These are phyloP conservation scores for Cephus rjabovi DNA, from an alignment of 2,888 invertebrate genomes.

Conservation along the genomic window DNA sequence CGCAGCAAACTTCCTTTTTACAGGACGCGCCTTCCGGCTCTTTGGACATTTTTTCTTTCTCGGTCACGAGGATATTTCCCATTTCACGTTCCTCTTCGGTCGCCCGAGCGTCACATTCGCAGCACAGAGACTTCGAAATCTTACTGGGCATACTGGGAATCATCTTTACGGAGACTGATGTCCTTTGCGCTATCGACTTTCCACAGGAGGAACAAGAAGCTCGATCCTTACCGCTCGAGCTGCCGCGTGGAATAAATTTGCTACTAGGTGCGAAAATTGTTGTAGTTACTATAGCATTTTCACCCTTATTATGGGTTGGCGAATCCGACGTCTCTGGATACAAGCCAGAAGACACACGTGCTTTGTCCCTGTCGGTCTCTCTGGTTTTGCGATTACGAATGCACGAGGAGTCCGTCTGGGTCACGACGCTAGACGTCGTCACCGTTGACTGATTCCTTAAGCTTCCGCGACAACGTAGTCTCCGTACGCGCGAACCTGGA, in stretches of 20 bases:
- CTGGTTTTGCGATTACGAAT: constrained; percentile 18
- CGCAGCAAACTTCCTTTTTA: background rate
- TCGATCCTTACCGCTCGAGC: background rate
- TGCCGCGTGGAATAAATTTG: background rate
- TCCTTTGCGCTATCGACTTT: background rate
- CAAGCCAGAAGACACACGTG: constrained; percentile 23
- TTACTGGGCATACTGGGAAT: background rate
- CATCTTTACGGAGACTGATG: background rate
- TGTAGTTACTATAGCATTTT: background rate
- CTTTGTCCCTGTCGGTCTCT: constrained; percentile 18
- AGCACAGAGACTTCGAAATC: background rate
- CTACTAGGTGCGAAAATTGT: background rate
- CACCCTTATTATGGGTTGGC: background rate
- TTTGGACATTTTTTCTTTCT: background rate
- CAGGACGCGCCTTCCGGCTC: background rate
- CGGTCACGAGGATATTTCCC: background rate
- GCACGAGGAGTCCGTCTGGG: constrained; percentile 27
- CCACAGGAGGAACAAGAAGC: background rate
- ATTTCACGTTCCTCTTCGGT: background rate
- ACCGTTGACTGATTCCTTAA: constrained; percentile 29
- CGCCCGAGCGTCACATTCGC: background rate
- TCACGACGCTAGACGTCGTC: constrained; percentile 26
- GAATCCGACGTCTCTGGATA: constrained; percentile 17
- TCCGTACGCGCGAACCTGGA: constrained; percentile 20
- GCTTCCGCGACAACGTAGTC: constrained; percentile 21